Percentiles rank a stretch among this genome's conserved stretches.
Conservation (phyloP, 1,140 invertebrate genomes). For the Zaprionus capensis region DNA sequence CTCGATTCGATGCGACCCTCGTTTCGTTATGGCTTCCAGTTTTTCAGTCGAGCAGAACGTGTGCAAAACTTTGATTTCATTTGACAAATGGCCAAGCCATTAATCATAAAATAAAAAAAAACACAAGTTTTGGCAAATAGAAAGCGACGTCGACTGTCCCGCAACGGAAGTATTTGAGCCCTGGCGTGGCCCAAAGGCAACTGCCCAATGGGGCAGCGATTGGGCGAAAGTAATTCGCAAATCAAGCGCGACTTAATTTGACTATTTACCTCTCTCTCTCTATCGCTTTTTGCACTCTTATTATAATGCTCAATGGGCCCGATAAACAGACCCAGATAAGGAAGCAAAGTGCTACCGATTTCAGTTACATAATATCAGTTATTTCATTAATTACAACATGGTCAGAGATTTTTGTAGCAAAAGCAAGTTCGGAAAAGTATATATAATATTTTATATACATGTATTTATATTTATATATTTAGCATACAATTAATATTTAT, state of each 20-base stretch:
- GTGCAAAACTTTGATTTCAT: slow-evolving; percentile 49
- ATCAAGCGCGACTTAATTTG: slow-evolving; percentile 11
- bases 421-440: not conserved
- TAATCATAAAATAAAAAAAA: slow-evolving; percentile 54
- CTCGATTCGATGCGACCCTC: slow-evolving; percentile 12
- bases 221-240: slow-evolving; percentile 65
- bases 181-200: slow-evolving; percentile 21
- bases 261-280: not conserved
- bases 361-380: not conserved
- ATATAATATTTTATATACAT: not conserved
- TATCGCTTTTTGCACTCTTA: not conserved
- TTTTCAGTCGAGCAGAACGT: slow-evolving; percentile 59
- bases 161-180: slow-evolving; percentile 63
- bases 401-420: not conserved
- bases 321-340: not conserved
- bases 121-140: slow-evolving; percentile 54
- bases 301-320: not conserved
- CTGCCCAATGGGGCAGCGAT: slow-evolving; percentile 35
- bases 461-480: too few species aligned
- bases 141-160: slow-evolving; percentile 58
- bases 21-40: slow-evolving; percentile 67
- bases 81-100: slow-evolving; percentile 66
- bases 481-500: too few species aligned
- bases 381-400: not conserved
- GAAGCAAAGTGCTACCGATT: not conserved